These are phyloP conservation scores for Sceloporus undulatus DNA, from an alignment of 2,113 vertebrate species.

Conservation along the genomic window DNA sequence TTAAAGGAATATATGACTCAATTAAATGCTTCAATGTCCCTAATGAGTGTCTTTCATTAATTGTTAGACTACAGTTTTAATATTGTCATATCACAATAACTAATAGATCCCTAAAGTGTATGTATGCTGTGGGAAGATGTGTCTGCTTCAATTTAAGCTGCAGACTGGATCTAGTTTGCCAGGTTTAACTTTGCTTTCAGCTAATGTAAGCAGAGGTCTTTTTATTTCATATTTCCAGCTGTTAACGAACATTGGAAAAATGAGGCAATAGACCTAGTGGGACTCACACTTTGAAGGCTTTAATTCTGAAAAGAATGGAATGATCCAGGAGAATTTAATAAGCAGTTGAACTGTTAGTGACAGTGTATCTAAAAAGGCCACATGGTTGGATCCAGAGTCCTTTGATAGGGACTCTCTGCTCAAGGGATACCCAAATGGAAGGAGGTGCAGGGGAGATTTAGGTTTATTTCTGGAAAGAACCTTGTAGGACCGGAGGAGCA, in stretches of 20 bases:
- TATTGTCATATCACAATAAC: not conserved
- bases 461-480: not conserved
- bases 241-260: conserved; percentile 19
- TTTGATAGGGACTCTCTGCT: not conserved
- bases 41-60: not conserved
- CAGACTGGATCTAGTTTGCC: not conserved
- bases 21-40: not conserved
- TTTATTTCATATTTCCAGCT: conserved; percentile 10
- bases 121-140: not conserved
- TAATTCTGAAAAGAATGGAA: not conserved
- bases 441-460: not conserved
- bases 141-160: not conserved
- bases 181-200: not conserved
- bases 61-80: not conserved
- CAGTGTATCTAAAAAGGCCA: conserved; percentile 1
- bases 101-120: conserved; percentile 8
- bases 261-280: not conserved
- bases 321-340: not conserved
- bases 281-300: conserved; percentile 7
- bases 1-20: not conserved
- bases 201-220: conserved; percentile 30
- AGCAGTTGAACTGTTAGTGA: not conserved
- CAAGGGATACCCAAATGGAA: not conserved
- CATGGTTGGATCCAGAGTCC: not conserved
- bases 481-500: too few relatives aligned